phyloP scores from a whole-genome alignment of 2,888 invertebrate genomes.

The Mechanitis mazaeus region DNA sequence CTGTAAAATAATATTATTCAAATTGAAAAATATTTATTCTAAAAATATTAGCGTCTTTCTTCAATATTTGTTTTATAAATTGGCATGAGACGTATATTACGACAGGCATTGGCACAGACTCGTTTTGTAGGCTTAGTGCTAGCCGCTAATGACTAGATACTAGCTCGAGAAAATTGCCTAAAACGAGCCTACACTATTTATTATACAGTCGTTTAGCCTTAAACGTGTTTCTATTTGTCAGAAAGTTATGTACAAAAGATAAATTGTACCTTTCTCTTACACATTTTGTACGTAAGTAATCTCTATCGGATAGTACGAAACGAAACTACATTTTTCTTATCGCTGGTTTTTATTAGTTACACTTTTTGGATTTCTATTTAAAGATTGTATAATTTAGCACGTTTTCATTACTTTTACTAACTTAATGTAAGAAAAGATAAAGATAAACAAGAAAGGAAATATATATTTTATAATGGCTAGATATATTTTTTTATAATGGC shows the following conservation, averaged over 20 bases:
- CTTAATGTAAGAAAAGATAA: too few relatives aligned
- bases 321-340: too few relatives aligned
- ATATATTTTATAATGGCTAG: too few relatives aligned
- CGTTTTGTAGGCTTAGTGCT: slow-evolving; percentile 17
- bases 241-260: slow-evolving; percentile 25
- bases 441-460: too few relatives aligned
- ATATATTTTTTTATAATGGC: slow-evolving; percentile 7
- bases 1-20: too few relatives aligned
- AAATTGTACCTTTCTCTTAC: slow-evolving; percentile 19
- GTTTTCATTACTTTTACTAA: too few relatives aligned
- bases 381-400: too few relatives aligned
- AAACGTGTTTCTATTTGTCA: slow-evolving; percentile 21
- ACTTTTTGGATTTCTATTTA: too few relatives aligned
- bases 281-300: neutral
- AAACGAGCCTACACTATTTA: slow-evolving; percentile 19
- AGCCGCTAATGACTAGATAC: slow-evolving; percentile 22
- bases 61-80: slow-evolving; percentile 1
- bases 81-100: slow-evolving; percentile 6
- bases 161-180: slow-evolving; percentile 23
- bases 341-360: too few relatives aligned
- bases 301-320: neutral
- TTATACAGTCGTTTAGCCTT: slow-evolving; percentile 22
- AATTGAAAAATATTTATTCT: too few relatives aligned
- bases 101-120: slow-evolving; percentile 15
- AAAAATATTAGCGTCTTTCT: too few relatives aligned